These are phyloP conservation scores for Columba livia DNA, from an alignment of 2,113 vertebrate species.

Conservation along the genomic window DNA sequence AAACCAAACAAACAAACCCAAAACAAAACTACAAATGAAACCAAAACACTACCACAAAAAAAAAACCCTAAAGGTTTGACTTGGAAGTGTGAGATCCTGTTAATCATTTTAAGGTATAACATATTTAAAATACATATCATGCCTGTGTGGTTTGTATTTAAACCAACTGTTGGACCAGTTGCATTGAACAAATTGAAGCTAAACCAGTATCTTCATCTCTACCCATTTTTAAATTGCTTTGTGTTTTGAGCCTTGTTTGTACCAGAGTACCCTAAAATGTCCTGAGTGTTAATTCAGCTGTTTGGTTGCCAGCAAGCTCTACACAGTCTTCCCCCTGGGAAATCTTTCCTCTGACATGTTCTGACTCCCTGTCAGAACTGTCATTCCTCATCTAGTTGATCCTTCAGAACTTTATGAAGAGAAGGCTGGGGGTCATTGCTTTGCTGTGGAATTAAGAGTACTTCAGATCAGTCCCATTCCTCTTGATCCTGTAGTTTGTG, in stretches of 20 bases:
- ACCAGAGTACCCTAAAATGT: not conserved
- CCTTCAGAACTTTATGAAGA: not conserved
- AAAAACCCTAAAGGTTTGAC: not conserved
- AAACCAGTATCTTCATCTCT: not conserved
- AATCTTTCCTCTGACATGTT: rapidly evolving
- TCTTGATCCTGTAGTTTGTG: not conserved
- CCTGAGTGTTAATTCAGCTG: not conserved
- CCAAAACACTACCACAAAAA: too few relatives aligned
- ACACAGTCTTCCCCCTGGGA: not conserved
- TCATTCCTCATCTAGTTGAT: not conserved
- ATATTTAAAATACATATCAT: not conserved
- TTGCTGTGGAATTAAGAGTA: not conserved
- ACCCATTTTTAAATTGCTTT: not conserved
- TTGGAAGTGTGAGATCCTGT: not conserved
- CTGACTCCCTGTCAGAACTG: not conserved
- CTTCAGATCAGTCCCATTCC: not conserved
- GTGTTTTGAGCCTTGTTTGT: not conserved
- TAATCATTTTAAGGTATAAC: not conserved
- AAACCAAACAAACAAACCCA: not conserved
- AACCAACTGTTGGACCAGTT: not conserved
- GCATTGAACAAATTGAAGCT: not conserved
- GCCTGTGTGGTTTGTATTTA: not conserved
- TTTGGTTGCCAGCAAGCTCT: not conserved
- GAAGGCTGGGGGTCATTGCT: not conserved
- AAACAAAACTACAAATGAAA: too few relatives aligned